Percentiles rank a stretch among this genome's conserved stretches.
Conservation (phyloP, 2,888 invertebrate genomes). For the Oegoconia quadripuncta region DNA sequence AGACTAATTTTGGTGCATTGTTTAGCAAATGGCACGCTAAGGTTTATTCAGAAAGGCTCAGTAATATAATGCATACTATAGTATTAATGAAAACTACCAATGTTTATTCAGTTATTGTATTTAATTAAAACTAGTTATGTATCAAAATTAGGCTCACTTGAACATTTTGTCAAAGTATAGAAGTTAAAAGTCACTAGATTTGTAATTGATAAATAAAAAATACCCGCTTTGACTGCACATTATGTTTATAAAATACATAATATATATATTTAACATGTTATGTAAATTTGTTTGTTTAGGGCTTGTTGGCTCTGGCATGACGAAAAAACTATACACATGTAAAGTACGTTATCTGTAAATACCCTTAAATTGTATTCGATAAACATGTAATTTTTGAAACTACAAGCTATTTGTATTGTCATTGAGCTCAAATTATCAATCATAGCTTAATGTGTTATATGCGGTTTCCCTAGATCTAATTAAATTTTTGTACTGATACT, state of each 20-base stretch:
- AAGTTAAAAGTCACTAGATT: slow-evolving; percentile 43
- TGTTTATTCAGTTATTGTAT: not conserved
- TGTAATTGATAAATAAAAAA: slow-evolving; percentile 28
- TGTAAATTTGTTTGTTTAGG: slow-evolving; percentile 3
- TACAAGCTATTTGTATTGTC: too few species aligned
- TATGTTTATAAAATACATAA: slow-evolving; percentile 27
- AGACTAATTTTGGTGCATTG: slow-evolving; percentile 45
- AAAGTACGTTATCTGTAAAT: too few species aligned
- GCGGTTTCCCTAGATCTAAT: too few species aligned
- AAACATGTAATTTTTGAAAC: too few species aligned
- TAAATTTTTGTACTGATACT: too few species aligned
- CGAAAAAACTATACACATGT: too few species aligned
- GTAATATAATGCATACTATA: slow-evolving; percentile 14
- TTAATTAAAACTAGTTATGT: slow-evolving; percentile 8
- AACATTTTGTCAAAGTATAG: slow-evolving; percentile 35
- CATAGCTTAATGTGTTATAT: too few species aligned
- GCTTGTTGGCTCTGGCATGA: too few species aligned
- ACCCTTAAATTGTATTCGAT: too few species aligned
- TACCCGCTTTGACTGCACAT: slow-evolving; percentile 47
- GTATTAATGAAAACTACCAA: not conserved
- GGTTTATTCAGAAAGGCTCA: not conserved
- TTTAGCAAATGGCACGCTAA: not conserved
- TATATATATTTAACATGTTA: slow-evolving; percentile 10
- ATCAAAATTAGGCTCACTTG: slow-evolving; percentile 42
- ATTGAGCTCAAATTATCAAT: too few species aligned